Conservation (phyloP, 2,113 vertebrate genomes). For the Hypanus sabinus region DNA sequence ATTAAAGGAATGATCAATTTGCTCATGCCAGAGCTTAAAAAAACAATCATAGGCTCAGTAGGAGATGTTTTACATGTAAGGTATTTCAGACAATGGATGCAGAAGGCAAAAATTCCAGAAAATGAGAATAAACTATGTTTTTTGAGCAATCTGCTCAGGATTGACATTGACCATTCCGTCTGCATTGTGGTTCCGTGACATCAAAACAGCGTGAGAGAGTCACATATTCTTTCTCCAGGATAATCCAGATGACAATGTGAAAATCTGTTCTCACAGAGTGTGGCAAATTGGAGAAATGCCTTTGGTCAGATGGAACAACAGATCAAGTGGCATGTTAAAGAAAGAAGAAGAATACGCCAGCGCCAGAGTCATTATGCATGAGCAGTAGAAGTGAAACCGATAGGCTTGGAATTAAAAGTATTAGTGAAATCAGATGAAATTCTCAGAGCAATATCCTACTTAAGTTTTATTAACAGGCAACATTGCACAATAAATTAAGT, state of each 20-base stretch:
- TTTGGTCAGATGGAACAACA: neutral
- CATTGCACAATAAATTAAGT: neutral
- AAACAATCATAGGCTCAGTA: too few relatives aligned
- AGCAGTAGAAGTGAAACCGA: neutral
- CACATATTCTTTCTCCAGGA: neutral
- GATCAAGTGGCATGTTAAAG: neutral
- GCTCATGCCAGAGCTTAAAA: neutral
- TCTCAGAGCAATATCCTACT: neutral
- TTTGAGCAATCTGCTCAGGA: neutral
- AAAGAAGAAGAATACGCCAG: neutral
- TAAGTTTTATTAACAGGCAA: neutral
- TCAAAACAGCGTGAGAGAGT: neutral
- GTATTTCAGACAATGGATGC: neutral
- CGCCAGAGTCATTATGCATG: neutral
- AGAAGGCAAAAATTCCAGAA: neutral
- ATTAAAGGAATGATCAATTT: neutral
- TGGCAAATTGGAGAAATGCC: neutral
- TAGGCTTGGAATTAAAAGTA: neutral
- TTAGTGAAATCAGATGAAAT: neutral
- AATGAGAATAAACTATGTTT: neutral
- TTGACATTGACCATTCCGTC: neutral
- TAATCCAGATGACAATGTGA: neutral
- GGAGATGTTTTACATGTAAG: neutral
- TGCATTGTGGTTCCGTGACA: neutral
- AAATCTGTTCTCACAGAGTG: neutral